Conservation (phyloP, 1,140 invertebrate genomes). For the Chrysopa pallens region DNA sequence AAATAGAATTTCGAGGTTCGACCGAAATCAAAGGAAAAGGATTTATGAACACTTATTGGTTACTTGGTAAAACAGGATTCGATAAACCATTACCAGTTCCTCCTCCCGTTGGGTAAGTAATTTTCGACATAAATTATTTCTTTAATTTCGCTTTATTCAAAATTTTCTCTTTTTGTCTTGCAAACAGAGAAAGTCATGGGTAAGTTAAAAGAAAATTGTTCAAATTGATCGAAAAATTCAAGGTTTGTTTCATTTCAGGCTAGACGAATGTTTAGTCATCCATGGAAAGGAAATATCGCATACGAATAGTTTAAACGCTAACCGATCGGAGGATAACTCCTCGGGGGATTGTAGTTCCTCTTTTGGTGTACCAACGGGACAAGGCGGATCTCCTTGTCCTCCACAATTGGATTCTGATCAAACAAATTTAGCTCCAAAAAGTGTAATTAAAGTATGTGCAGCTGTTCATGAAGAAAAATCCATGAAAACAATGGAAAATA, state of each 20-base stretch:
- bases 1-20: constrained; percentile 58
- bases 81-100: constrained; percentile 66
- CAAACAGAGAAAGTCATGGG: constrained; percentile 30
- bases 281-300: neutral
- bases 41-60: constrained; percentile 77
- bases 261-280: constrained; percentile 33
- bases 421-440: constrained; percentile 5
- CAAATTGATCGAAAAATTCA: neutral
- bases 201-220: constrained; percentile 17
- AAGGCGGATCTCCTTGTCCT: constrained; percentile 10
- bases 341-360: constrained; percentile 16
- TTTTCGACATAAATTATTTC: neutral
- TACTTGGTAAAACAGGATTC: constrained; percentile 74
- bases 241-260: constrained; percentile 19
- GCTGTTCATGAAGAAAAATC: constrained; percentile 20
- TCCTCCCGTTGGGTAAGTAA: constrained; percentile 53
- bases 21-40: constrained; percentile 84
- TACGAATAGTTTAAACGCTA: neutral
- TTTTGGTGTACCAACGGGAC: constrained; percentile 8
- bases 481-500: constrained; percentile 5
- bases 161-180: constrained; percentile 13
- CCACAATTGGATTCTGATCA: neutral
- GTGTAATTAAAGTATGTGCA: constrained; percentile 14
- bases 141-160: constrained; percentile 10
- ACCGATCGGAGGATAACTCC: constrained; percentile 14